Evolutionary conservation across 2,797 vertebrate genomes (phyloP), one percentile per base, ranked within the genome.

Genomic region (Geotrypetes seraphini): DNA sequence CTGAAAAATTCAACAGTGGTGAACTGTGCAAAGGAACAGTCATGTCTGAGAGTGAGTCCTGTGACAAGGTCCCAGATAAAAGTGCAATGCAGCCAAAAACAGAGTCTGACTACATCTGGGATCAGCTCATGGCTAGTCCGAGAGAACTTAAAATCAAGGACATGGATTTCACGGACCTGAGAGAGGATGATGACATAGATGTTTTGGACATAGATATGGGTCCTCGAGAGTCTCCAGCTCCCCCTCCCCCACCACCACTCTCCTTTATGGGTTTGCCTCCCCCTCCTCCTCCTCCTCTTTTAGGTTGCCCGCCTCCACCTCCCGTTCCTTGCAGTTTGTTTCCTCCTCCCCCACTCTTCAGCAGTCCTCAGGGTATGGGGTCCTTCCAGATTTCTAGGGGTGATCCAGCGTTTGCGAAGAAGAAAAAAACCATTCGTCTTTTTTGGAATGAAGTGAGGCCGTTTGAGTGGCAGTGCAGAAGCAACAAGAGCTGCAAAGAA

Each of bases 371-470:
- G 18, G 65, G 73, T 64, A 69, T 79, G 52, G 78, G 80, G 38
- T 93, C 90, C 41, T 85, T 88, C 46, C 89, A 91, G 64, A 71
- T 89, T 50, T 60, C 70, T 47, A 84, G 85, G 65, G 81, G 79
- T 49, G 91, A 91, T 45, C 72, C 69, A n/a, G 76, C 84, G 43
- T 96, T 97, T 70, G 82, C 90, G 31, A 98, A 97, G 78, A 98
- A 96, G 70, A 96, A 93, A 83, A 98, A 98, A 84, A 98, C 95
- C 25, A 96, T 98, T 37, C 85, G 95, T 45, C 87, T 98, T 11
- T 98, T 98, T 72, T 98, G 95, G 95, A 97, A 91, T 2, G 95
- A 98, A 66, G 89, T 98, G 39, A 85, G 91, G 60, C 91, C 89
- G 4, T 70, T 87, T 66, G 89, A 97, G 63, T 94, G 91, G 90